Evolutionary conservation across 2,113 vertebrate species (phyloP).

Genomic region (Dipodomys stephensi): DNA sequence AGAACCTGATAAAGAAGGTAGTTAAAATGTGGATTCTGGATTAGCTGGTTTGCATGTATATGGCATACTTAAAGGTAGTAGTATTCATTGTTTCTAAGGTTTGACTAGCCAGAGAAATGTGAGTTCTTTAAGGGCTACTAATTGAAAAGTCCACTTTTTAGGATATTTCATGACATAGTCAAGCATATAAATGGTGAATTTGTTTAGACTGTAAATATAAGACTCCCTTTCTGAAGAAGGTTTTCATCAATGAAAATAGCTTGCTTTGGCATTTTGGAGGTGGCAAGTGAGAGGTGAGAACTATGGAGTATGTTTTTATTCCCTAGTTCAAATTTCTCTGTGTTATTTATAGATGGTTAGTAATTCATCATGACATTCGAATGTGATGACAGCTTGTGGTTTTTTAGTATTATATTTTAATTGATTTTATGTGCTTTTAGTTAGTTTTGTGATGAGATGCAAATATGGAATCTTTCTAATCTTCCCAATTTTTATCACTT

Average conservation of each 20-base stretch:
- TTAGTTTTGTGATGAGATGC: not conserved
- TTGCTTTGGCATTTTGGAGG: conserved; percentile 32
- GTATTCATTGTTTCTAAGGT: not conserved
- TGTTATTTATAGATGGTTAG: conserved; percentile 63
- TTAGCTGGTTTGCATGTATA: not conserved
- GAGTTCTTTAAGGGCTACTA: not conserved
- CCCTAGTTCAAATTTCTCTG: not conserved
- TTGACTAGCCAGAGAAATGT: not conserved
- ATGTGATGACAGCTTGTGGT: conserved; percentile 28
- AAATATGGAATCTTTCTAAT: not conserved
- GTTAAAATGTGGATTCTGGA: not conserved
- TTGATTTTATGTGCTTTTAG: conserved; percentile 52
- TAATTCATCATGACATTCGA: conserved; percentile 51
- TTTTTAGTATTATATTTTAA: conserved; percentile 48
- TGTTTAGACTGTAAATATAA: conserved; percentile 48
- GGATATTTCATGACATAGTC: not conserved
- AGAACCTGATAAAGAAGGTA: not conserved
- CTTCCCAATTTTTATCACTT: not conserved
- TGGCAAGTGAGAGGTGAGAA: not conserved
- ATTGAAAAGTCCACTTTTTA: conserved; percentile 31
- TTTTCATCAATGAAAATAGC: conserved; percentile 41
- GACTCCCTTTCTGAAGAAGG: not conserved
- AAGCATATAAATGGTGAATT: not conserved
- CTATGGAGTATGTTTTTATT: not conserved
- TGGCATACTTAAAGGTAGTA: not conserved